These are phyloP conservation scores for Calidris pugnax DNA, from an alignment of 2,113 vertebrate genomes.

Conservation along the genomic window DNA sequence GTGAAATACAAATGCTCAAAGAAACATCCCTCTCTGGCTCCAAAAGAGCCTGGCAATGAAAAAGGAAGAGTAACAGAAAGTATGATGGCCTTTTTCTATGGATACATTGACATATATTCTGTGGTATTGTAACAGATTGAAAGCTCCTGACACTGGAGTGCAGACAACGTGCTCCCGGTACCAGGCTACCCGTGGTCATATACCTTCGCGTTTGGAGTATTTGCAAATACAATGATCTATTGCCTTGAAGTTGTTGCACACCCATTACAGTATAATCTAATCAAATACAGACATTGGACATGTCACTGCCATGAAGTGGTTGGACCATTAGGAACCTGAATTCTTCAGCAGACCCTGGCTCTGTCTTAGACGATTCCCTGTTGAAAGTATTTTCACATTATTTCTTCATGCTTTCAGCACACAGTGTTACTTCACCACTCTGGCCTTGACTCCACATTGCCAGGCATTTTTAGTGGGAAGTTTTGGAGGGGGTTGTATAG, in stretches of 20 bases:
- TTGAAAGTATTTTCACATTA: neutral
- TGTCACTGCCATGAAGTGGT: neutral
- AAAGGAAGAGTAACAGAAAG: slow-evolving; percentile 20
- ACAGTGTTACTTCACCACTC: neutral
- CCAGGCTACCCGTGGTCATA: neutral
- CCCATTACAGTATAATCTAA: neutral
- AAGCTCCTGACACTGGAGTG: slow-evolving; percentile 3
- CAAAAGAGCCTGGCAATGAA: slow-evolving; percentile 25
- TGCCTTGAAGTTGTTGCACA: neutral
- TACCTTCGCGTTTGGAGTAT: neutral
- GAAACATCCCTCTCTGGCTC: slow-evolving; percentile 32
- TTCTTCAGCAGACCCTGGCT: neutral
- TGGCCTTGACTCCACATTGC: neutral
- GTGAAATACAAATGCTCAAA: slow-evolving; percentile 44
- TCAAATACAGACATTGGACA: neutral
- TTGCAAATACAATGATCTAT: neutral
- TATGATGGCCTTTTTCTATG: slow-evolving; percentile 32
- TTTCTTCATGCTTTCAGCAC: neutral
- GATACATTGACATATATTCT: slow-evolving; percentile 45
- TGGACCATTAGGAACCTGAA: neutral
- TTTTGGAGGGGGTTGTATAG: neutral
- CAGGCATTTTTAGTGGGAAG: slow-evolving; percentile 27
- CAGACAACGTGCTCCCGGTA: neutral
- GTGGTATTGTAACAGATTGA: slow-evolving; percentile 36
- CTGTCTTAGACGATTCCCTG: neutral